phyloP scores from a whole-genome alignment of 1,140 invertebrate genomes.

The Dendrolimus punctatus region DNA sequence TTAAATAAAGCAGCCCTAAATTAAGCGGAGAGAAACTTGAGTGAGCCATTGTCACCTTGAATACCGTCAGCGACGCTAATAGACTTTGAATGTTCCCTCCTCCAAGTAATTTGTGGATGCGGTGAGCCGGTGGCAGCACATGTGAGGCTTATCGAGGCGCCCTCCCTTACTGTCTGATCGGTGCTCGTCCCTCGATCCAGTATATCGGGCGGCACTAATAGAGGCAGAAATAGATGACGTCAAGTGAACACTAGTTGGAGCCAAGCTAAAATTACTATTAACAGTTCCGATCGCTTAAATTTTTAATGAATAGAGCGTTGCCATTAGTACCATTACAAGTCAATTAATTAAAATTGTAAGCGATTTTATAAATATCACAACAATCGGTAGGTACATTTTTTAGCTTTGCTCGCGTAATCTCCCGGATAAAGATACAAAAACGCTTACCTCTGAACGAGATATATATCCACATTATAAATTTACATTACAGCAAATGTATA shows the following conservation, averaged over 20 bases:
- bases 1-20: no score
- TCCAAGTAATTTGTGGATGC: slow-evolving; percentile 87
- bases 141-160: slow-evolving; percentile 86
- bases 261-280: slow-evolving; percentile 2
- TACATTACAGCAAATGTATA: no score
- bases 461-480: no score
- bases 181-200: slow-evolving; percentile 89
- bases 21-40: neutral
- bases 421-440: no score
- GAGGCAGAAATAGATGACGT: slow-evolving; percentile 15
- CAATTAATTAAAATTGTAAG: no score
- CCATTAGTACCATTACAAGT: no score
- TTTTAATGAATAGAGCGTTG: no score
- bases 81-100: slow-evolving; percentile 82
- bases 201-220: slow-evolving; percentile 92
- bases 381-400: no score
- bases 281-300: no score
- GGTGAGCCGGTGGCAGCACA: slow-evolving; percentile 91
- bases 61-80: slow-evolving; percentile 73
- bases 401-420: no score
- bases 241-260: neutral
- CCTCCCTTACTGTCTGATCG: slow-evolving; percentile 90
- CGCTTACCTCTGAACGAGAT: no score
- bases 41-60: slow-evolving; percentile 63
- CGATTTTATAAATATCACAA: no score